phyloP scores from a whole-genome alignment of 2,797 vertebrate species.

The Eidolon dupreanum region DNA sequence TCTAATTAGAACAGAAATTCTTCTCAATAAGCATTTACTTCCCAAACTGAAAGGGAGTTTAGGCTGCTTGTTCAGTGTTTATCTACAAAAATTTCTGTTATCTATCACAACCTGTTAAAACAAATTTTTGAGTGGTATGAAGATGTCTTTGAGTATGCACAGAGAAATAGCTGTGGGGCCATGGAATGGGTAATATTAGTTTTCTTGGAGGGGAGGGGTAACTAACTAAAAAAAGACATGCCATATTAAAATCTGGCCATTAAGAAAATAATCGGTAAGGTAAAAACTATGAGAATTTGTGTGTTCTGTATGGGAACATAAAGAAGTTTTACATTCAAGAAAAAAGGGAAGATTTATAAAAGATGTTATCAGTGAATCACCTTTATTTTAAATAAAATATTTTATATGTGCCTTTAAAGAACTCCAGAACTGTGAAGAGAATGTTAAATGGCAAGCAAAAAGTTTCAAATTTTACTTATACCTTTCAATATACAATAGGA shows the following conservation, averaged over 20 bases:
- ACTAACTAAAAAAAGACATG: not conserved
- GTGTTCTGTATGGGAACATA: not conserved
- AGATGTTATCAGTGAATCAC: not conserved
- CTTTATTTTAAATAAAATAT: constrained; percentile 37
- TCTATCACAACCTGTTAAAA: not conserved
- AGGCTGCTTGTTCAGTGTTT: not conserved
- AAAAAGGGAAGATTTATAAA: not conserved
- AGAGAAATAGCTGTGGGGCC: not conserved
- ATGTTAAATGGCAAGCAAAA: constrained; percentile 8
- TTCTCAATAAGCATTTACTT: not conserved
- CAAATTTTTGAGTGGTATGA: not conserved
- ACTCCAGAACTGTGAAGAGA: not conserved
- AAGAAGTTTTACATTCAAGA: not conserved
- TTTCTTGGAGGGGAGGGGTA: not conserved
- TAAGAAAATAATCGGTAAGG: not conserved
- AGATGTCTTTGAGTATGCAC: not conserved
- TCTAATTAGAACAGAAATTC: constrained; percentile 83
- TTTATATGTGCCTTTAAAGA: constrained; percentile 23
- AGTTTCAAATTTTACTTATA: constrained; percentile 10
- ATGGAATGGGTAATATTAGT: not conserved
- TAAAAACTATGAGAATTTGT: not conserved
- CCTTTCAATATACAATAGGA: not conserved
- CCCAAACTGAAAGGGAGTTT: not conserved
- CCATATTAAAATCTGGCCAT: not conserved
- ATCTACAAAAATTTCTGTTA: not conserved